Conservation (phyloP, 2,797 vertebrate species). For the Lutjanus campechanus region DNA sequence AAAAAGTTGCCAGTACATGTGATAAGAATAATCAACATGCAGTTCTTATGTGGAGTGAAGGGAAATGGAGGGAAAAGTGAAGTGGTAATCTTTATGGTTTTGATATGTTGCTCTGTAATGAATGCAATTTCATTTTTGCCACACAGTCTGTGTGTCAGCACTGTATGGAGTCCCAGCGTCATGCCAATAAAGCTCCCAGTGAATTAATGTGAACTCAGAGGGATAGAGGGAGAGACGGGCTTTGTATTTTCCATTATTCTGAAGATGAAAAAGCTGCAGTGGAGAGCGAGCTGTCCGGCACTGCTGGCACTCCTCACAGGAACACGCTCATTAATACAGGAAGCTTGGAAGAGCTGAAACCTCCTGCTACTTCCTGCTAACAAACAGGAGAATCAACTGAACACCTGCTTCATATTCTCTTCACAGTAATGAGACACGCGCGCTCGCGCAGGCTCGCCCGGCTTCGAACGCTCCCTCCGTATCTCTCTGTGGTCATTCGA, state of each 20-base stretch:
- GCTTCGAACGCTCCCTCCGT: slow-evolving; percentile 39
- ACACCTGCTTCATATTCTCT: slow-evolving; percentile 67
- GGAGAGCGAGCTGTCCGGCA: slow-evolving; percentile 47
- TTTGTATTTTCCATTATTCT: slow-evolving; percentile 64
- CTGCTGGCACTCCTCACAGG: slow-evolving; percentile 45
- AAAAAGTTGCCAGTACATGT: neutral
- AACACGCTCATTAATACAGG: slow-evolving; percentile 66
- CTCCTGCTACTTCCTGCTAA: slow-evolving; percentile 62
- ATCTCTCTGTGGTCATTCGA: slow-evolving; percentile 67
- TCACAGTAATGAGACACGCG: slow-evolving; percentile 37
- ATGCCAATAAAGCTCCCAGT: slow-evolving; percentile 48
- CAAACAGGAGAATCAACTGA: slow-evolving; percentile 52
- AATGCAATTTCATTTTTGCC: slow-evolving; percentile 67
- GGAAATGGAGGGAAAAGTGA: slow-evolving; percentile 43
- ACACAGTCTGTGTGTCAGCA: slow-evolving; percentile 61
- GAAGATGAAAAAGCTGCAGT: slow-evolving; percentile 63
- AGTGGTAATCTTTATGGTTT: slow-evolving; percentile 44
- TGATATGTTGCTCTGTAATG: slow-evolving; percentile 54
- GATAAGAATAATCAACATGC: slow-evolving; percentile 31
- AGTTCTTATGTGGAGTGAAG: slow-evolving; percentile 24
- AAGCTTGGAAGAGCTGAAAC: slow-evolving; percentile 52
- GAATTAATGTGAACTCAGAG: slow-evolving; percentile 51
- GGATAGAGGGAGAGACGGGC: slow-evolving; percentile 31
- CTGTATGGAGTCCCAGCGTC: slow-evolving; percentile 31
- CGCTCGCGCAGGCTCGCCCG: slow-evolving; percentile 9